Conservation (phyloP, 1,140 invertebrate species). For the Lanistes nyassanus region DNA sequence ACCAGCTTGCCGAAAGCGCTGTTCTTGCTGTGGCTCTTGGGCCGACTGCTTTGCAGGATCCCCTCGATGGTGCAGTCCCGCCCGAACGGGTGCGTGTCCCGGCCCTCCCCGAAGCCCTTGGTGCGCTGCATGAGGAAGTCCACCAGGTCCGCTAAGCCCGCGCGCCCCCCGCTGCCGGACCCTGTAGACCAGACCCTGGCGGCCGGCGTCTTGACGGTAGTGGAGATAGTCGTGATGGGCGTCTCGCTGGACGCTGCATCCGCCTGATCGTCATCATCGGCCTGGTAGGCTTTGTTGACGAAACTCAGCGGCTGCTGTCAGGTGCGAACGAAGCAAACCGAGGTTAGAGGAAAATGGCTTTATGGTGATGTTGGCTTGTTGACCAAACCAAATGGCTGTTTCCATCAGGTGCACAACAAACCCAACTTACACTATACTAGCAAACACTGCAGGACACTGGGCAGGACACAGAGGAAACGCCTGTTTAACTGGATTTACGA, state of each 20-base stretch:
- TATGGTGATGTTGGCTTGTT: no score
- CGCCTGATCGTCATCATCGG: background rate
- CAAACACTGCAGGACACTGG: no score
- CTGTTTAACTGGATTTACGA: no score
- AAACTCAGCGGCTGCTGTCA: background rate
- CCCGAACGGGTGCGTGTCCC: slow-evolving; percentile 21
- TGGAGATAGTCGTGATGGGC: background rate
- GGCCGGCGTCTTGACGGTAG: background rate
- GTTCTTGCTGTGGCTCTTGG: slow-evolving; percentile 29
- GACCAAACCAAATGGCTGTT: no score
- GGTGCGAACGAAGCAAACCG: no score
- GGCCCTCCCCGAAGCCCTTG: background rate
- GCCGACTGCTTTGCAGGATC: slow-evolving; percentile 13
- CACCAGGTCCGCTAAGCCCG: slow-evolving; percentile 18
- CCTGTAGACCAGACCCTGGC: background rate
- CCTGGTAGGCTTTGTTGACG: slow-evolving; percentile 11
- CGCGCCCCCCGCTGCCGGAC: background rate
- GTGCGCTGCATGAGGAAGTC: slow-evolving; percentile 20
- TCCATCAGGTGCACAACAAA: no score
- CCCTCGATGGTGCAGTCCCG: slow-evolving; percentile 22
- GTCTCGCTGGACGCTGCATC: background rate
- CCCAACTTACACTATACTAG: no score
- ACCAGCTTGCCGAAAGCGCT: slow-evolving; percentile 24
- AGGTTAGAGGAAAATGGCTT: no score
- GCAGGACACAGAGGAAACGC: no score